Percentiles rank a stretch among this genome's conserved stretches.
phyloP scores from a whole-genome alignment of 2,888 invertebrate genomes.

The Agrotis ipsilon region DNA sequence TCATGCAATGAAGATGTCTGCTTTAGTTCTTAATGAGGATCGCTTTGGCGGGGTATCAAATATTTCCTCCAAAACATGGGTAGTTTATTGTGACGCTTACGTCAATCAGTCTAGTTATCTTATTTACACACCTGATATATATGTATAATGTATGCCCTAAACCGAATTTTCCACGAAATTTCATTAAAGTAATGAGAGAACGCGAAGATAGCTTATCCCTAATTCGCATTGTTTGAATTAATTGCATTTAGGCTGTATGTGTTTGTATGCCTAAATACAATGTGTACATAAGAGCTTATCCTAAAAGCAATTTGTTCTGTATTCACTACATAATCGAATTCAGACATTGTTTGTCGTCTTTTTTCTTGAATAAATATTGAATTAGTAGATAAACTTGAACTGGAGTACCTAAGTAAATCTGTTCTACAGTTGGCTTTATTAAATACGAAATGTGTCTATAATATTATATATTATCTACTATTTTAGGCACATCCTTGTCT shows the following conservation, averaged over 20 bases:
- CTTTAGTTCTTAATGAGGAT: neutral
- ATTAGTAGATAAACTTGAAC: neutral
- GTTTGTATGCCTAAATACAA: conserved; percentile 4
- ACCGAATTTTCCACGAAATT: conserved; percentile 37
- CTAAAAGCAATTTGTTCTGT: conserved; percentile 18
- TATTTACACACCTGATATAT: conserved; percentile 14
- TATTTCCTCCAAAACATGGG: conserved; percentile 9
- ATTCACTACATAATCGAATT: neutral
- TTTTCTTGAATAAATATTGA: neutral
- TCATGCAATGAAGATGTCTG: neutral
- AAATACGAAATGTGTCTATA: no score
- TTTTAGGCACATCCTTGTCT: no score
- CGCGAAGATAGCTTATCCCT: conserved; percentile 41
- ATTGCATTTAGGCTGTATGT: conserved; percentile 38
- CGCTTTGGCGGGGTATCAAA: neutral
- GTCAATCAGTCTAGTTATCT: conserved; percentile 38
- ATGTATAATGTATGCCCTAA: neutral
- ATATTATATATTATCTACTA: no score
- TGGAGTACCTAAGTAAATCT: neutral
- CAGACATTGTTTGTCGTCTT: neutral
- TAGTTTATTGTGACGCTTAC: conserved; percentile 11
- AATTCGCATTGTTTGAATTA: conserved; percentile 37
- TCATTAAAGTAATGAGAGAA: conserved; percentile 30
- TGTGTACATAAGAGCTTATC: conserved; percentile 7
- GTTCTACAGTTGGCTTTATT: no score